Conservation (phyloP, 2,888 invertebrate genomes). For the Sesamia inferens region DNA sequence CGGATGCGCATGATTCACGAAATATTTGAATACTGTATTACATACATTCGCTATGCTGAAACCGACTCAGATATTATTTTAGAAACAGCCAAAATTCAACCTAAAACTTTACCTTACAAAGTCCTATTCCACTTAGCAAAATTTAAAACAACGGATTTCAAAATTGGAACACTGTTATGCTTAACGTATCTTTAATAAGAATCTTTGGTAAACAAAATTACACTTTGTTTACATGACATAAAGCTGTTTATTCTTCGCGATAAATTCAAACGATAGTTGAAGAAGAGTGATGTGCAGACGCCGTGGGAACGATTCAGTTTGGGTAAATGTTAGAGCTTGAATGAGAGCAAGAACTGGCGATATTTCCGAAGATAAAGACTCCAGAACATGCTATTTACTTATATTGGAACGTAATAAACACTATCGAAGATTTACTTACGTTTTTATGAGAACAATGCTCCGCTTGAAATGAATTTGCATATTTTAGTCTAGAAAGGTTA, state of each 20-base stretch:
- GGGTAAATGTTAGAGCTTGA: constrained; percentile 76
- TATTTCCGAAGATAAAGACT: constrained; percentile 78
- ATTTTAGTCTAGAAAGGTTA: constrained; percentile 40
- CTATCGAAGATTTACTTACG: constrained; percentile 57
- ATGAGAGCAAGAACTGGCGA: constrained; percentile 80
- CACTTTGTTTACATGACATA: constrained; percentile 51
- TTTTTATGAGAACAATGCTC: constrained; percentile 63
- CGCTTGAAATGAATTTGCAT: constrained; percentile 57
- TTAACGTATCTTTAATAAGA: constrained; percentile 72
- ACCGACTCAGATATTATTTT: constrained; percentile 62
- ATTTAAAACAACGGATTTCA: constrained; percentile 62
- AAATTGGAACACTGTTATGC: constrained; percentile 75
- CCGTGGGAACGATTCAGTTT: constrained; percentile 86
- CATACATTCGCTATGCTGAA: constrained; percentile 77
- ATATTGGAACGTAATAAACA: constrained; percentile 68
- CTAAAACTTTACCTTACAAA: accelerated
- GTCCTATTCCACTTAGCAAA: constrained; percentile 9
- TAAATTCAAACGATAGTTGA: constrained; percentile 62
- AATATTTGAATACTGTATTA: constrained; percentile 82
- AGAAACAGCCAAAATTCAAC: constrained; percentile 26
- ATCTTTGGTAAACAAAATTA: constrained; percentile 58
- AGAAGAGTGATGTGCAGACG: constrained; percentile 81
- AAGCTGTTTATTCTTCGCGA: constrained; percentile 64
- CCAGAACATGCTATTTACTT: constrained; percentile 72
- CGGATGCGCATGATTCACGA: constrained; percentile 85